A percentile compares a stretch with the other conserved stretches of the same genome.
phyloP scores from a whole-genome alignment of 2,888 invertebrate genomes.

The Mechanitis mazaeus region DNA sequence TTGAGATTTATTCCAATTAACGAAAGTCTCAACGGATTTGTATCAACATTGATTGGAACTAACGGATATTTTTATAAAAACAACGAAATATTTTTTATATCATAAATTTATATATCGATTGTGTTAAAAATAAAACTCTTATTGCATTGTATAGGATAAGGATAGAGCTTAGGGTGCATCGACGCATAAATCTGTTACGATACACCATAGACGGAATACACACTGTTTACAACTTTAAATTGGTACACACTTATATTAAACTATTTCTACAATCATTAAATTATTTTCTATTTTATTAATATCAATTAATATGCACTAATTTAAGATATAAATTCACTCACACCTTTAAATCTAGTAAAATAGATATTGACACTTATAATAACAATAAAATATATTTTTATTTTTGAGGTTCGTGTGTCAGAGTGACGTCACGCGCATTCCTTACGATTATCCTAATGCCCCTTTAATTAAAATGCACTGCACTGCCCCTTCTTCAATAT shows the following conservation, averaged over 20 bases:
- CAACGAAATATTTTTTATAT: too few species aligned
- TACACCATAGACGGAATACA: conserved; percentile 50
- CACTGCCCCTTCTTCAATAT: conserved; percentile 61
- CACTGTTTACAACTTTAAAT: conserved; percentile 16
- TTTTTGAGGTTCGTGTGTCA: conserved; percentile 38
- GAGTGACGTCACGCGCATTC: conserved; percentile 57
- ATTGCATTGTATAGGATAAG: conserved; percentile 17
- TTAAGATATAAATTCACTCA: too few species aligned
- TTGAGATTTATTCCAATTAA: background rate
- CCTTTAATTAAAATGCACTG: conserved; percentile 72
- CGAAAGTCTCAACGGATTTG: background rate
- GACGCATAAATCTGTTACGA: conserved; percentile 44
- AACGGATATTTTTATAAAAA: too few species aligned
- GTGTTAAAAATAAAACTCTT: conserved; percentile 11
- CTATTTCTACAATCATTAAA: too few species aligned
- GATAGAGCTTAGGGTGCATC: conserved; percentile 32
- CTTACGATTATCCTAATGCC: conserved; percentile 72
- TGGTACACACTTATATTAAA: background rate
- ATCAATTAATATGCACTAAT: too few species aligned
- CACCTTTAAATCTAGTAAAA: too few species aligned
- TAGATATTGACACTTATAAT: too few species aligned
- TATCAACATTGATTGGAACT: too few species aligned
- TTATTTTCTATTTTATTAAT: too few species aligned
- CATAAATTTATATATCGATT: background rate
- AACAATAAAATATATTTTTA: too few species aligned